Percentiles rank a stretch among this genome's conserved stretches.
Conservation (phyloP, 2,888 invertebrate genomes). For the Cloeon dipterum region DNA sequence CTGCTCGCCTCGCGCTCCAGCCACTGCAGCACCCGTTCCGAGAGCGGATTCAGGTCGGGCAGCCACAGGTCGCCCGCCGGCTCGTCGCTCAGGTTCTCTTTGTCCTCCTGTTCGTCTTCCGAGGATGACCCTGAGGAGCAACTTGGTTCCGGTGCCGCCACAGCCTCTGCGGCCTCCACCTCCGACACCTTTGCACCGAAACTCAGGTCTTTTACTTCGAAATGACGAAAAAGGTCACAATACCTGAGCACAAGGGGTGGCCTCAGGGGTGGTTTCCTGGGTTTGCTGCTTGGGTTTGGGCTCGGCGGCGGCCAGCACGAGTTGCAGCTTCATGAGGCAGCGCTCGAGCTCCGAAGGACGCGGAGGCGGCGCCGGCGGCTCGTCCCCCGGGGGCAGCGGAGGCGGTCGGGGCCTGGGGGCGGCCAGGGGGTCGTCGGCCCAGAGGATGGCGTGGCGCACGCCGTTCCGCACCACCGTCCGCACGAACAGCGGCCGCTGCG, state of each 20-base stretch:
- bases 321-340: conserved; percentile 8
- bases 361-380: conserved; percentile 1
- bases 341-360: conserved; percentile 6
- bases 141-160: neutral
- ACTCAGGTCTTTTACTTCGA: too few relatives aligned
- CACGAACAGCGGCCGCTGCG: conserved; percentile 28
- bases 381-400: neutral
- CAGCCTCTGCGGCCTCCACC: too few relatives aligned
- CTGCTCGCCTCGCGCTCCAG: conserved; percentile 41
- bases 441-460: conserved; percentile 40
- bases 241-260: too few relatives aligned
- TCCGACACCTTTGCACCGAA: too few relatives aligned
- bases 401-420: conserved; percentile 4
- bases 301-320: conserved; percentile 7
- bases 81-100: too few relatives aligned
- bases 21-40: conserved; percentile 59
- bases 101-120: neutral
- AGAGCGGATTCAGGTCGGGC: conserved; percentile 19
- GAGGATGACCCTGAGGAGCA: conserved; percentile 1
- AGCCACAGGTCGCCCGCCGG: neutral
- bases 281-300: too few relatives aligned
- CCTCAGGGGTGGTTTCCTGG: too few relatives aligned
- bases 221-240: too few relatives aligned
- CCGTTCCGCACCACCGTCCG: conserved; percentile 45
- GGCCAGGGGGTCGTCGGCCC: conserved; percentile 30